Evolutionary conservation across 2,888 invertebrate genomes (phyloP), one percentile per base, ranked within the genome.

Genomic region (Deilephila elpenor): DNA sequence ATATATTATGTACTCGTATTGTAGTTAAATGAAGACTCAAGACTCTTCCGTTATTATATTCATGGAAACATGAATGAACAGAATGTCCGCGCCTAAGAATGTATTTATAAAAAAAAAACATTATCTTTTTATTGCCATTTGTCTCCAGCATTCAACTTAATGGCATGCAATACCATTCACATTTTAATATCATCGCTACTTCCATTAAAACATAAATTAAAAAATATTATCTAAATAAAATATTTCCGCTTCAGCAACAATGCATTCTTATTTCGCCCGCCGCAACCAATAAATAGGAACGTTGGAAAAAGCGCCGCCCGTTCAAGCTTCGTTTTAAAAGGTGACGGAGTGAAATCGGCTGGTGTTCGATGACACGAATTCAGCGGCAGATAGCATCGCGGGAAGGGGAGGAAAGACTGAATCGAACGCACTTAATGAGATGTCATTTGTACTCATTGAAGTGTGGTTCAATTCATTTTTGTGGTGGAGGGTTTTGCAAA

Each of bases 291-390:
- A 67, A 62, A 51, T 44, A 51, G 25, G 25, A 17, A 14, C 44
- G 25, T 5, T 44, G 44, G 44, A 51, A 64, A 53, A 56, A n/a
- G 56, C 56, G 56, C 56, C 44, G 4, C n/a, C 20, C 44, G 34
- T 34, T 25, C 64, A 4, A n/a, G 11, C 20, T n/a, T 77, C 77
- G 79, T 78, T 82, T 76, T 74, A 77, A 51, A 73, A 80, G 74
- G 78, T 80, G 77, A 76, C 74, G 75, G 76, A 76, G 76, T 75
- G 71, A 64, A 78, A 37, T 64, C 64, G 64, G 64, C 44, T 20
- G 37, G 44, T 51, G 67, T 44, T 67, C 44, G 44, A 67, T 67
- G 67, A 67, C 67, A 67, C 44, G 44, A 67, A 67, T 67, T 67
- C 67, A 20, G 51, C 44, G 62, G 19, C n/a, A 25, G 67, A 67